Base-by-base conservation (phyloP, 1,140 invertebrate genomes). In the Varroa destructor region DNA sequence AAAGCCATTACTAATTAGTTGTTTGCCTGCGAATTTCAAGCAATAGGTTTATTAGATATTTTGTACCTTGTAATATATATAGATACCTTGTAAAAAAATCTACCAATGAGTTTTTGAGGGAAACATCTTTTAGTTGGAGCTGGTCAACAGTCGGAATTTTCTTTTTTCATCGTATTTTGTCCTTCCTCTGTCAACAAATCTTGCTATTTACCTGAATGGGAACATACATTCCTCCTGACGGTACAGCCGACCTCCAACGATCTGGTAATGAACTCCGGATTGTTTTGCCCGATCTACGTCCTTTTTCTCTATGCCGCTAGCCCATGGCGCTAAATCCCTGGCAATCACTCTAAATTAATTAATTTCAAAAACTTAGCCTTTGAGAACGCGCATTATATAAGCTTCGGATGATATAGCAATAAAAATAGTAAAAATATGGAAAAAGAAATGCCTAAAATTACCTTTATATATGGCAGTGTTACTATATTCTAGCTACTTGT, bases 161-260 rank as follows among this genome's bases (percentile, higher is more conserved):
- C 25, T 25, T 25, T 25, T 8, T 51, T 3, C 8, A 0, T 51
- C 8, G 46, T 51, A 51, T 51, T 51, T 3, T 51, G 8, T 8
- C 8, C 3, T 8, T 51, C 46, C 46, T 51, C 2, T 73, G 51
- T 54, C 57, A 36, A 6, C 6, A 43, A 37, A 6, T 36, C 58
- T 54, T 43, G n/a, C n/a, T 56, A 71, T 36, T 74, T 74, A 81
- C 80, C 79, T 78, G 72, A 78, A 78, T 42, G 91, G 91, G 81
- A 97, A 97, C 84, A 93, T 88, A 77, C 93, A 97, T 25, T 87
- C 84, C 61, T 83, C 83, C 72, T 93, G 85, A 55, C 93, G 82
- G 77, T 91, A 96, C 10, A 97, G 79, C 77, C 85, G 84, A 61
- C 89, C 84, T 75, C 87, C 80, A 71, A 91, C 87, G 73, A 93